Evolutionary conservation across 2,113 vertebrate species (phyloP), one percentile per base, ranked within the genome.

Genomic region (Mesocricetus auratus): DNA sequence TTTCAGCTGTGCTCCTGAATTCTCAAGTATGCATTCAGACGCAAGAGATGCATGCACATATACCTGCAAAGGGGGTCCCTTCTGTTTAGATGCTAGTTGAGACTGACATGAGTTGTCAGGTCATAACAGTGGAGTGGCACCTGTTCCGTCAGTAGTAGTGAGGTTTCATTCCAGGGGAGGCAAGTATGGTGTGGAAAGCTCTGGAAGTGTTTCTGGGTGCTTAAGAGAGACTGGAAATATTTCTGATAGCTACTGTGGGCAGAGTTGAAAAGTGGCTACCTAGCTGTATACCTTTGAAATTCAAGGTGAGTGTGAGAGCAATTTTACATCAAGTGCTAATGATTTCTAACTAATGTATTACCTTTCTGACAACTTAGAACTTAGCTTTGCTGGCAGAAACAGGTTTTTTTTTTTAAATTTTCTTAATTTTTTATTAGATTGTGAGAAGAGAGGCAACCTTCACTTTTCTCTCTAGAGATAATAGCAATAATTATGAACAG

Each of bases 341-440:
- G 21, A 86, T 94, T 86, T 96, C 31, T 96, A 94, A 93, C 58
- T 75, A 92, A 93, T 82, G 92, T 66, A 89, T 92, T 58, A 89
- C 36, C 42, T 93, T 60, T 36, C 13, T 17, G 74, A 45, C 62
- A 94, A 90, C 92, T 96, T 95, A 88, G 86, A 87, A 60, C 33
- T 56, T 89, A 74, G 11, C 53, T 97, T 95, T 94, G 88, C 39
- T 90, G 88, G 95, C 58, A 90, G 50, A 96, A 93, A 82, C 89
- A 82, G 71, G 26, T 64, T 93, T 86, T 95, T 60, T 24, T 26
- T 60, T 60, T 86, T 64, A 9, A 64, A 45, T 24, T 81, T 56
- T 56, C 53, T 56, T 56, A 68, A 68, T 36, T 6, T 50, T 45
- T 39, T 45, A 12, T 81, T 36, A 93, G 74, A 94, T n/a, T 92